Evolutionary conservation across 1,140 invertebrate species (phyloP), one percentile per base, ranked within the genome.

Genomic region (Drosophila yakuba): DNA sequence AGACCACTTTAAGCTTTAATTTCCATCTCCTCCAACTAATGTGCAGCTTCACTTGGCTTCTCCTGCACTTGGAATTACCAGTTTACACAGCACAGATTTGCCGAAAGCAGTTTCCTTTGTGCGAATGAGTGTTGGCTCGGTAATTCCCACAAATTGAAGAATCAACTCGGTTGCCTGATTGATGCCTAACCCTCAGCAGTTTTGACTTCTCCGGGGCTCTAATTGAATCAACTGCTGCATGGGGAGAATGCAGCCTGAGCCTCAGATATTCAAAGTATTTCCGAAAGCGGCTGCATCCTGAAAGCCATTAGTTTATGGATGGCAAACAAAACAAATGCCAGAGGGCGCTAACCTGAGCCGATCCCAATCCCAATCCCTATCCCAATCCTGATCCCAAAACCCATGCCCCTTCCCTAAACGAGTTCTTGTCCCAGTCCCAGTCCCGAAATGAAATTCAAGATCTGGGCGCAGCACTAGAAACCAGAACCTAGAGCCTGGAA

Each of bases 301-400:
- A 50, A 73, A 67, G 71, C 62, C 80, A 89, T 88, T 80, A 88
- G 76, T 79, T 88, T 77, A 88, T 85, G 82, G 75, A 77, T 78
- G 66, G 78, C 71, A 81, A 74, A 85, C 63, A 80, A 50, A 80
- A 75, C 63, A 80, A 76, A 64, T 78, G 75, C 69, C 55, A 54
- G 67, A 89, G 83, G 83, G 83, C 83, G 86, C 66, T 89, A 79
- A 83, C 83, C 83, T 67, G 68, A 68, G 59, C 56, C 36, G 20
- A 59, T 52, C 45, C 25, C 48, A 14, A n/a, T 35, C 47, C 55
- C 55, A 41, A 48, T 38, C n/a, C 55, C 43, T 7, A 25, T n/a
- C 25, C 25, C 25, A 4, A 36, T 3, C 35, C 35, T 2, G 7
- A 38, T 12, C 36, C 28, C 5, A 4, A 4, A 12, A 4, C 36